Evolutionary conservation across 2,888 invertebrate species (phyloP).

Genomic region (Fragum fragum): DNA sequence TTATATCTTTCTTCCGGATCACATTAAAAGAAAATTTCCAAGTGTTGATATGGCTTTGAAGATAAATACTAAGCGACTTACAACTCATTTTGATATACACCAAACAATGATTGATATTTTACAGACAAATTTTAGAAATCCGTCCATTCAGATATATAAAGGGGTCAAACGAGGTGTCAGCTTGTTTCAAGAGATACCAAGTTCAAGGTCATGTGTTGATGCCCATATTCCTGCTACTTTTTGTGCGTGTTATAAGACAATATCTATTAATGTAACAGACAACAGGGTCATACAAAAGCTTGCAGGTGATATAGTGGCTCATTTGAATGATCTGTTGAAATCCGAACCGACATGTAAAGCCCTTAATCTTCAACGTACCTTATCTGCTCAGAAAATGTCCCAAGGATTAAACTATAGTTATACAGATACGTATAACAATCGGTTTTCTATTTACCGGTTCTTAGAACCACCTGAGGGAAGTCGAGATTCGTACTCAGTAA

Average conservation of each 20-base stretch:
- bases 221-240: constrained; percentile 92
- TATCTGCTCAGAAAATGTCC: not conserved
- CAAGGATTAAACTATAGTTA: constrained; percentile 14
- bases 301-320: constrained; percentile 5
- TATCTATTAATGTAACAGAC: constrained; percentile 12
- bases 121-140: constrained; percentile 59
- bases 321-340: constrained; percentile 20
- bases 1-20: constrained; percentile 91
- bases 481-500: constrained; percentile 32
- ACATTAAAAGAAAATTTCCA: constrained; percentile 91
- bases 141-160: constrained; percentile 22
- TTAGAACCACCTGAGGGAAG: constrained; percentile 24
- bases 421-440: constrained; percentile 42
- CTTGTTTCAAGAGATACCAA: constrained; percentile 92
- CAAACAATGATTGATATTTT: constrained; percentile 92
- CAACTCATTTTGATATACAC: constrained; percentile 94
- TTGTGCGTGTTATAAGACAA: constrained; percentile 65
- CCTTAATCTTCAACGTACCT: not conserved
- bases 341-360: not conserved
- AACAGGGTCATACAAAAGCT: not conserved
- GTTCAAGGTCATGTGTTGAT: constrained; percentile 91
- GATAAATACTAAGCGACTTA: constrained; percentile 90
- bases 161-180: constrained; percentile 87
- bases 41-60: constrained; percentile 90
- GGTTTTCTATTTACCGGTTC: constrained; percentile 53